Base-by-base conservation (phyloP, 2,113 vertebrate species). In the Phalacrocorax aristotelis region DNA sequence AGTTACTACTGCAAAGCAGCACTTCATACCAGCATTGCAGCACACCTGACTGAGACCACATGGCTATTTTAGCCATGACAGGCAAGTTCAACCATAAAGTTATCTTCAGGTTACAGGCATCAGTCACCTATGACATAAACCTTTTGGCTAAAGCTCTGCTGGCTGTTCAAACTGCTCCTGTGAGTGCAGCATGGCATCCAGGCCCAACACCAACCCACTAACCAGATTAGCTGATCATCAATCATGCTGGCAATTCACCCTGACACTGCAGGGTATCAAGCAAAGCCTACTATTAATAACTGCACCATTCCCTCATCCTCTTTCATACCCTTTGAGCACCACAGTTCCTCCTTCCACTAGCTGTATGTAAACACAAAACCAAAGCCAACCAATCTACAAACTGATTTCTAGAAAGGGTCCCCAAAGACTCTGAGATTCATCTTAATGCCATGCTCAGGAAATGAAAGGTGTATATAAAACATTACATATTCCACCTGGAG, bases 241-340 rank as follows among this genome's bases (percentile, higher is more conserved):
- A 4, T 68, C 71, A 17, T 1, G 0, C 66, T 49, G 38, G 25
- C 38, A 21, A 46, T 69, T 66, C 40, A 65, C 23, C 29, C 68
- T 7, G 69, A 26, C 23, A 2, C 60, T 9, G 64, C 72, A 87
- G 51, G 26, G 21, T 34, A 74, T 8, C 0, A 34, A 58, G 83
- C 55, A 94, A 93, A 94, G 90, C 81, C 81, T 51, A 18, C 94
- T 95, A 71, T 79, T 79, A 89, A 79, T 94, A 95, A 38, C 92
- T 16, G n/a, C 52, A 29, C 42, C 36, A 15, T 5, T 30, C 64
- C 49, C 60, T 91, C 62, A 57, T 23, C 76, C 87, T 88, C 68
- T 57, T 40, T 49, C 51, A 44, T 4, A 58, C n/a, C 46, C 51
- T 30, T 25, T 7, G 3, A 48, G 16, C 30, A 40, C 9, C 72